Percentiles rank a stretch among this genome's conserved stretches.
Conservation (phyloP, 2,797 vertebrate species). For the Menidia menidia region DNA sequence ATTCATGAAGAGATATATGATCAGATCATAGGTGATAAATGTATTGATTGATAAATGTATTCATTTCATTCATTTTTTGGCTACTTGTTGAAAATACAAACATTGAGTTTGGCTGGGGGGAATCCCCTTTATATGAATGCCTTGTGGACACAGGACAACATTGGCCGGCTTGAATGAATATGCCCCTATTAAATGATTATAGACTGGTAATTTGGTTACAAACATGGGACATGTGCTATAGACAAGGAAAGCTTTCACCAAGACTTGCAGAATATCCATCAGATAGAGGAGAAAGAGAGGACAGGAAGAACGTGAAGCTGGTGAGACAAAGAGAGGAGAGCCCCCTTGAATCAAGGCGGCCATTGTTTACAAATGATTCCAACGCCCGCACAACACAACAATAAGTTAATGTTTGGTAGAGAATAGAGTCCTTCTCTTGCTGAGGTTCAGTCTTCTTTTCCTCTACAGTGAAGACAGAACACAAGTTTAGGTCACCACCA, state of each 20-base stretch:
- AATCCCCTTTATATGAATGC: background rate
- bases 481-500: constrained; percentile 61
- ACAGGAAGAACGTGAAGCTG: constrained; percentile 22
- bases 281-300: constrained; percentile 19
- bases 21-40: constrained; percentile 27
- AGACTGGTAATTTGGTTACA: constrained; percentile 46
- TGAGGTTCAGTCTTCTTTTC: constrained; percentile 52
- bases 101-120: background rate
- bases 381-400: constrained; percentile 72
- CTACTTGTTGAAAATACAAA: background rate
- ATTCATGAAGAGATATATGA: constrained; percentile 25
- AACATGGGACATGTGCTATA: constrained; percentile 9
- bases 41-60: constrained; percentile 20
- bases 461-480: constrained; percentile 53
- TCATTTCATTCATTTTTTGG: too few relatives aligned
- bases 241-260: constrained; percentile 3
- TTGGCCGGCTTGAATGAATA: constrained; percentile 59
- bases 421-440: constrained; percentile 76
- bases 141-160: constrained; percentile 33
- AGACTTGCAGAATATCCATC: constrained; percentile 32
- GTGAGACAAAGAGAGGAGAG: constrained; percentile 38
- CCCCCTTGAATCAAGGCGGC: constrained; percentile 68
- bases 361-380: constrained; percentile 82
- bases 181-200: constrained; percentile 60
- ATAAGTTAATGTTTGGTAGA: constrained; percentile 75